Base-by-base conservation (phyloP, 2,888 invertebrate genomes). In the Antheraea yamamai region DNA sequence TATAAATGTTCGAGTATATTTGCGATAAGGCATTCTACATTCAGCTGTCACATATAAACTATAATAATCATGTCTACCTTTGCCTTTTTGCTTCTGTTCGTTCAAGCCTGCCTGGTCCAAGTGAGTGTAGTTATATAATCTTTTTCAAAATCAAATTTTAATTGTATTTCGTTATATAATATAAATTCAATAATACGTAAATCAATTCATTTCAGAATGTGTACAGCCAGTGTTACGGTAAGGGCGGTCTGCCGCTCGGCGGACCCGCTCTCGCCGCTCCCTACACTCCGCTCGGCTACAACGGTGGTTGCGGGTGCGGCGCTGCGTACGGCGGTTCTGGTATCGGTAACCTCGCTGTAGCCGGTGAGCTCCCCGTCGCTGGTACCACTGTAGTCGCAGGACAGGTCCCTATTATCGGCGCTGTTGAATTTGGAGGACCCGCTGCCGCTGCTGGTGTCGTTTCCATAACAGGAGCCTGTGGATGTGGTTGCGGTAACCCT, bases 401-500 rank as follows among this genome's bases (percentile, higher is more conserved):
- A 35, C 81, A 82, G 79, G 81, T 85, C 47, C 83, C 85, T 76
- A 83, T 85, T 78, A 81, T 83, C 77, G 85, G 85, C 0, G 79
- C 79, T 51, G 85, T 85, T n/a, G 77, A 77, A 68, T 85, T 81
- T 76, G 73, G 75, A 0, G 85, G 84, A 20, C 58, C 75, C 61
- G 82, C 84, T 20, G 47, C 75, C 39, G 84, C 83, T 61, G 78
- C 79, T 75, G 86, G 86, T 47, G 55, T 76, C 58, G 84, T 84
- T 39, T 77, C 81, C 58, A 66, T 66, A 1, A 30, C 64, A 1
- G 64, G 64, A 4, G 64, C 30, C 12, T 66, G 64, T 16, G 64
- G 64, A 16, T 66, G 64, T 14, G 30, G 64, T 4, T 30, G 64
- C 7, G 64, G 64, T 10, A 18, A 3, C 26, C 26, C 26, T 23